Conservation (phyloP, 2,113 vertebrate species). For the Dermatemys mawii region DNA sequence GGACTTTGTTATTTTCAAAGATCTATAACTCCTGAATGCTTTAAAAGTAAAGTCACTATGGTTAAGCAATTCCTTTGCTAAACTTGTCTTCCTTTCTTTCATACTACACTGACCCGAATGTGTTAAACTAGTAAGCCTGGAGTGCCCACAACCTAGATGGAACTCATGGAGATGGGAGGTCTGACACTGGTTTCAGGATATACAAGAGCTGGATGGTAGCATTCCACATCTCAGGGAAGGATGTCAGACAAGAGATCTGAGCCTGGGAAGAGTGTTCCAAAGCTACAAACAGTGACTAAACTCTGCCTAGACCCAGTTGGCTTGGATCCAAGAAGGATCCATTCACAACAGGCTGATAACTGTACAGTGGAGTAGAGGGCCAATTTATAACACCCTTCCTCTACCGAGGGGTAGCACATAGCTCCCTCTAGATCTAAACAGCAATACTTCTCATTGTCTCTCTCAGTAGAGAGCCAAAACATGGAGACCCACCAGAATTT, state of each 20-base stretch:
- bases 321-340: background rate
- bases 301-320: background rate
- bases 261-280: background rate
- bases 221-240: background rate
- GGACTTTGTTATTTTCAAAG: background rate
- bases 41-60: background rate
- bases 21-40: background rate
- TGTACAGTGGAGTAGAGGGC: accelerated
- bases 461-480: background rate
- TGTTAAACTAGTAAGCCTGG: background rate
- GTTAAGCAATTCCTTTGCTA: background rate
- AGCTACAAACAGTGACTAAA: background rate
- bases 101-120: background rate
- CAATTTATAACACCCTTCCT: too few relatives aligned
- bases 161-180: background rate
- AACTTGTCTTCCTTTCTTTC: background rate
- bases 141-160: background rate
- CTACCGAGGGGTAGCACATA: accelerated
- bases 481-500: background rate
- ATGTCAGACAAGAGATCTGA: background rate
- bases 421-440: accelerated
- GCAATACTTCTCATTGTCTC: accelerated
- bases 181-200: background rate
- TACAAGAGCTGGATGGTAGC: background rate
- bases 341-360: accelerated